A percentile compares a stretch with the other conserved stretches of the same genome.
phyloP scores from a whole-genome alignment of 2,888 invertebrate species.

The Xylota sylvarum region DNA sequence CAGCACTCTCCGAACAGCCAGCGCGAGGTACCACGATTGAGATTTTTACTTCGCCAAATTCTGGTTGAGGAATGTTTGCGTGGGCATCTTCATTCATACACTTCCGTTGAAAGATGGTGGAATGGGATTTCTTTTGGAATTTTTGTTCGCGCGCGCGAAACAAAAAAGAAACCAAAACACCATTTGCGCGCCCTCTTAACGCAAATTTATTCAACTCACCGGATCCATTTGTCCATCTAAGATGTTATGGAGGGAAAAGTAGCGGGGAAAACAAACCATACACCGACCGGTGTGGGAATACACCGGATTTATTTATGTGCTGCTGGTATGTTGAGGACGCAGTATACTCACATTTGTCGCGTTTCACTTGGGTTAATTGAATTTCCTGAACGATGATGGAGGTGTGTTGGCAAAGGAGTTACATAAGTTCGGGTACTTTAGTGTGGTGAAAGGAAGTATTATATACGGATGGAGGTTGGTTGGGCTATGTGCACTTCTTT shows the following conservation, averaged over 20 bases:
- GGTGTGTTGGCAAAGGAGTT: conserved; percentile 5
- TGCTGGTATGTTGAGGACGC: conserved; percentile 22
- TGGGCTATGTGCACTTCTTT: too few species aligned
- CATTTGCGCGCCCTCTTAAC: conserved; percentile 4
- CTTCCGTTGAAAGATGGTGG: conserved; percentile 53
- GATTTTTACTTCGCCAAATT: conserved; percentile 30
- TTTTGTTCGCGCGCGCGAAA: conserved; percentile 11
- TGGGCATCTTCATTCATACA: conserved; percentile 65
- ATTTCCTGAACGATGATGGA: conserved; percentile 1
- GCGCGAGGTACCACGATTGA: conserved; percentile 1
- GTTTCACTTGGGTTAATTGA: conserved; percentile 22
- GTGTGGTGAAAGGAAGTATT: background rate
- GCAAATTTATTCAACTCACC: conserved; percentile 42
- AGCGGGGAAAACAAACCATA: background rate
- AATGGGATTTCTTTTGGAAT: conserved; percentile 31
- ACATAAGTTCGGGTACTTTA: background rate
- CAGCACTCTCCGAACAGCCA: conserved; percentile 8
- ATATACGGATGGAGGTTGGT: background rate
- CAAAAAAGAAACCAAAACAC: conserved; percentile 2
- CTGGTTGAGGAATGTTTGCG: conserved; percentile 42
- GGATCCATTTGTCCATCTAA: conserved; percentile 45
- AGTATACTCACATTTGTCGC: conserved; percentile 26
- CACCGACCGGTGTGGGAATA: conserved; percentile 25
- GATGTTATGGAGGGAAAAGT: background rate
- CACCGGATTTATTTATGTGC: conserved; percentile 22